Evolutionary conservation across 2,797 vertebrate genomes (phyloP).

Genomic region (Gymnocypris eckloni): DNA sequence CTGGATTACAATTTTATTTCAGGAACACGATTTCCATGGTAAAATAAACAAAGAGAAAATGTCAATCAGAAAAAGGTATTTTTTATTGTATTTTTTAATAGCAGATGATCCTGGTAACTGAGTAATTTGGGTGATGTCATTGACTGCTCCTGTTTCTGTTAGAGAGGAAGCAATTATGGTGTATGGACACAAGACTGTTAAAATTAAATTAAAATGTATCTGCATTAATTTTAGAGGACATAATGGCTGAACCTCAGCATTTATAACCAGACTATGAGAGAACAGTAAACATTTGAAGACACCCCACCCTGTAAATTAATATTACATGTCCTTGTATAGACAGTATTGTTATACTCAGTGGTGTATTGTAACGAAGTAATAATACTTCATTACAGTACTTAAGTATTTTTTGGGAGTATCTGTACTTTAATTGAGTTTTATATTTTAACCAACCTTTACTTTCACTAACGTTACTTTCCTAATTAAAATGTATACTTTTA

Average conservation of each 20-base stretch:
- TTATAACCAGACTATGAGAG: conserved; percentile 28
- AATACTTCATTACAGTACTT: no score
- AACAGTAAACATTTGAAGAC: conserved; percentile 42
- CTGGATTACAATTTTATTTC: not conserved
- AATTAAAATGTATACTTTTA: no score
- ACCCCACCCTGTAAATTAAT: conserved; percentile 67
- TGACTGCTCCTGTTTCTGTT: not conserved
- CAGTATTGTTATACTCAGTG: not conserved
- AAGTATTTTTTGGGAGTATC: no score
- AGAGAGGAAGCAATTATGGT: not conserved
- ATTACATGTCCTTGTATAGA: conserved; percentile 60
- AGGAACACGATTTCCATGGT: not conserved
- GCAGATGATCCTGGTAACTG: not conserved
- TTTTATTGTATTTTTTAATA: not conserved
- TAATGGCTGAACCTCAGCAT: not conserved
- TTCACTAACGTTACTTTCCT: no score
- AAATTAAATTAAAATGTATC: not conserved
- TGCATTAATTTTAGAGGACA: not conserved
- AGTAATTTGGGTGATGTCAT: conserved; percentile 1
- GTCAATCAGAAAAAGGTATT: not conserved
- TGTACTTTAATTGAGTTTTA: no score
- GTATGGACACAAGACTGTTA: not conserved
- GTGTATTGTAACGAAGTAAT: no score
- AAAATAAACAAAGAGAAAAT: not conserved
- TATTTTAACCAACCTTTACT: no score